phyloP scores from a whole-genome alignment of 2,888 invertebrate species.

The Caenorhabditis angaria region DNA sequence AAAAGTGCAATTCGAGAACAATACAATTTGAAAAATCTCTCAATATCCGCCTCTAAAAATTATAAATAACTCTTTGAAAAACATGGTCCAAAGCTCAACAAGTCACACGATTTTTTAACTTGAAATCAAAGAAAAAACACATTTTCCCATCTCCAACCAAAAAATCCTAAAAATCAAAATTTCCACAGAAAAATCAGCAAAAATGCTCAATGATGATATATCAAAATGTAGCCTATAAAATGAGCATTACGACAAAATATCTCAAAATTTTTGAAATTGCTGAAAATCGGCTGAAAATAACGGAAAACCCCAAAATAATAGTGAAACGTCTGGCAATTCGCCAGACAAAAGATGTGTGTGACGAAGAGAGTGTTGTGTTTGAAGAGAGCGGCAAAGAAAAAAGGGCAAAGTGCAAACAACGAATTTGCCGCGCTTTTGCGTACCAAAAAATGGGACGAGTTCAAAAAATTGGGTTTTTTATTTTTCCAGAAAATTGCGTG shows the following conservation, averaged over 20 bases:
- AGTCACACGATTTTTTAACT: constrained; percentile 8
- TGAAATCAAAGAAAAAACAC: not conserved
- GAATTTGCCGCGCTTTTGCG: not conserved
- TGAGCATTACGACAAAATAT: not conserved
- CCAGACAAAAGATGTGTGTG: constrained; percentile 5
- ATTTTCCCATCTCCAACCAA: not conserved
- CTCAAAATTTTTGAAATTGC: constrained; percentile 1
- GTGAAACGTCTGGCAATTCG: constrained; percentile 3
- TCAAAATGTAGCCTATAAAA: not conserved
- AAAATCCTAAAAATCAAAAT: constrained; percentile 28
- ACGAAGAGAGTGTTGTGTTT: constrained; percentile 19
- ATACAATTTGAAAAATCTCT: too few relatives aligned
- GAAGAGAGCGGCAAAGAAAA: constrained; percentile 13
- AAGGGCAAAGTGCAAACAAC: not conserved
- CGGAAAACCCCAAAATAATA: constrained; percentile 15
- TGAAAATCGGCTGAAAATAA: not conserved
- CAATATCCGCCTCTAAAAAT: too few relatives aligned
- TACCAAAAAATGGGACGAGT: not conserved
- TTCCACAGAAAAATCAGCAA: not conserved
- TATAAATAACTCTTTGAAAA: too few relatives aligned
- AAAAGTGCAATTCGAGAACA: too few relatives aligned
- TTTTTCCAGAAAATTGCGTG: not conserved
- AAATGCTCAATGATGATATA: not conserved
- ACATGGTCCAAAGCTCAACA: not conserved
- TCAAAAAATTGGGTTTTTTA: not conserved